Conservation (phyloP, 2,113 vertebrate genomes). For the Columba livia region DNA sequence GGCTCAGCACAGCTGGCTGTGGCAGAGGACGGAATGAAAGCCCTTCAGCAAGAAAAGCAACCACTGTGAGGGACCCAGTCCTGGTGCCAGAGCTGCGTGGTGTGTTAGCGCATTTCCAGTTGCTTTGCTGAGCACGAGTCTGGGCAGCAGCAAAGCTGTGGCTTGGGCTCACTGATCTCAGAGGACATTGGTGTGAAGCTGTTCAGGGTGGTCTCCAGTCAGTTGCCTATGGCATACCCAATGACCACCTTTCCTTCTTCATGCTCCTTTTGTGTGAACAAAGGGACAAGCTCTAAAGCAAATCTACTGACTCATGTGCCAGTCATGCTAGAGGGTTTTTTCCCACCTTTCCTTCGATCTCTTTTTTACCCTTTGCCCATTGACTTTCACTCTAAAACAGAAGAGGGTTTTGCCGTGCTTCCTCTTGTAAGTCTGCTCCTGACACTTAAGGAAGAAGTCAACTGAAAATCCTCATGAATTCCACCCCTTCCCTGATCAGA, state of each 20-base stretch:
- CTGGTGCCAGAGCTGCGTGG: no score
- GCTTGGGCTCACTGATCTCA: background rate
- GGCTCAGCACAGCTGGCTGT: background rate
- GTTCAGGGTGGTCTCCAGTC: accelerated
- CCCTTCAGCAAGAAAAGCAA: background rate
- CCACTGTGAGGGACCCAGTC: background rate
- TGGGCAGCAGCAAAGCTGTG: background rate
- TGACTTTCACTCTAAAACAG: background rate
- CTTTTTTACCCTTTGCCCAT: background rate
- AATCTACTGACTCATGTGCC: background rate
- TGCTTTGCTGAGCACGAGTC: background rate
- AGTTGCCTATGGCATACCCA: background rate
- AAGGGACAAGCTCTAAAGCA: background rate
- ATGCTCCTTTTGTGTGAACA: background rate
- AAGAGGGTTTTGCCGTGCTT: background rate
- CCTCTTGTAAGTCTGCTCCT: background rate
- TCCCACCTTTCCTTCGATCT: background rate
- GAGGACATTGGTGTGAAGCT: background rate
- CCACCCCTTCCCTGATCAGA: background rate
- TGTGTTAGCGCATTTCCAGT: background rate
- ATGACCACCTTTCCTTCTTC: background rate
- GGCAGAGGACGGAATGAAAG: background rate
- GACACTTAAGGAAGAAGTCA: background rate
- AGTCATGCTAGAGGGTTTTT: background rate
- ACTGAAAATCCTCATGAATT: background rate